Evolutionary conservation across 2,113 vertebrate genomes (phyloP).

Genomic region (Mesoclemmys tuberculata): DNA sequence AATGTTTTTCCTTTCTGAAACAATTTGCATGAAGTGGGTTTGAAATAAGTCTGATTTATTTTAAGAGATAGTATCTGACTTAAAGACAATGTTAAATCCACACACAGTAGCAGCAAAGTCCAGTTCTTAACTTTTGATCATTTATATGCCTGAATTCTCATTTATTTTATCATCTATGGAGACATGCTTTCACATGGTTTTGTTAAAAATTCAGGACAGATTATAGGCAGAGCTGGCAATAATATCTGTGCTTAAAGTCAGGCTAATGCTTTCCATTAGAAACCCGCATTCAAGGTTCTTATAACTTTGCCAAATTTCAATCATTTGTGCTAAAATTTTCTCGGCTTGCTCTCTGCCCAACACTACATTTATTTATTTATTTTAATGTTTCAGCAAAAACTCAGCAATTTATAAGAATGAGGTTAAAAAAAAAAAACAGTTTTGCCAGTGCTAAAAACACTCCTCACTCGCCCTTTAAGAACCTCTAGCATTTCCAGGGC

Average conservation of each 20-base stretch:
- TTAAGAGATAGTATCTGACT: not conserved
- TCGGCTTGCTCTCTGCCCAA: not conserved
- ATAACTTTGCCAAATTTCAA: not conserved
- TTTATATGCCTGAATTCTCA: not conserved
- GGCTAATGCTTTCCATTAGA: not conserved
- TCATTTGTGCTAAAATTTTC: not conserved
- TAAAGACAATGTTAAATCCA: not conserved
- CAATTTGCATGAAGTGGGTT: not conserved
- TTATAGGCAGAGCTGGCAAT: not conserved
- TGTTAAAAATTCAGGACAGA: not conserved
- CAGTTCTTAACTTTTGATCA: not conserved
- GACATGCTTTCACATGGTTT: not conserved
- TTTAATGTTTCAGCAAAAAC: not conserved
- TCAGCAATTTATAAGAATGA: not conserved
- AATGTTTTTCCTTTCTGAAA: not conserved
- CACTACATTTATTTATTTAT: not conserved
- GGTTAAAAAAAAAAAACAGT: not conserved
- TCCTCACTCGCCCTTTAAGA: not conserved
- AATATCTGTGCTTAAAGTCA: not conserved
- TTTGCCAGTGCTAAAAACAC: not conserved
- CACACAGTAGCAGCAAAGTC: not conserved
- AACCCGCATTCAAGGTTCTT: not conserved
- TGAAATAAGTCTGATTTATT: not conserved
- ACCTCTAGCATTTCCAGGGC: not conserved
- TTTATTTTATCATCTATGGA: not conserved